phyloP scores from a whole-genome alignment of 2,888 invertebrate genomes.

The Cynaeus angustus region DNA sequence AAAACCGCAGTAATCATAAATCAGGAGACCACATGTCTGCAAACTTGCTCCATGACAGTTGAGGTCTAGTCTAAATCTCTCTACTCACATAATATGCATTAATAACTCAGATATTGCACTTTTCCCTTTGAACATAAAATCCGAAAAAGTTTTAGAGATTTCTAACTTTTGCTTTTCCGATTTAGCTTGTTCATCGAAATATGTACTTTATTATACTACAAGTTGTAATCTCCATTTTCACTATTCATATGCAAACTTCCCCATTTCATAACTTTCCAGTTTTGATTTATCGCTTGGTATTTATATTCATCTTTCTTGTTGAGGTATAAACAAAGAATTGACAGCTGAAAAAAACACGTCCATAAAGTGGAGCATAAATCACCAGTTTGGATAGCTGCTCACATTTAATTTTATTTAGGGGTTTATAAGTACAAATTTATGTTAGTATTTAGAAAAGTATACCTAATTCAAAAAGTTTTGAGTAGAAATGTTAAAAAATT shows the following conservation, averaged over 20 bases:
- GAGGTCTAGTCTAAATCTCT: background rate
- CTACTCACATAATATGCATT: too few species aligned
- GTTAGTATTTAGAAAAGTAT: too few species aligned
- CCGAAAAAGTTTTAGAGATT: too few species aligned
- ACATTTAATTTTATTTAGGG: too few species aligned
- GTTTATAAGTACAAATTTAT: too few species aligned
- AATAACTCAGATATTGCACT: background rate
- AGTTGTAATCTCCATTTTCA: background rate
- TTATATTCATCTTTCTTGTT: slow-evolving; percentile 2
- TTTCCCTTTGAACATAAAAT: background rate
- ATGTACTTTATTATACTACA: too few species aligned
- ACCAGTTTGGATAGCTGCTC: background rate
- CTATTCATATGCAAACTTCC: slow-evolving; percentile 4
- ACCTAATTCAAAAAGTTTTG: too few species aligned
- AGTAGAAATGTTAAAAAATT: too few species aligned
- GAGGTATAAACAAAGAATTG: background rate
- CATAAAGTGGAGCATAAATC: background rate
- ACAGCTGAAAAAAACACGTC: background rate
- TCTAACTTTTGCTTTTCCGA: too few species aligned
- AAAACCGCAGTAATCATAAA: slow-evolving; percentile 14
- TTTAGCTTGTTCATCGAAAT: too few species aligned
- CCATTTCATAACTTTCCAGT: background rate
- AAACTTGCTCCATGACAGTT: slow-evolving; percentile 2
- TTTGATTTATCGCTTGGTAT: background rate
- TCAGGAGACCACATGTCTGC: slow-evolving; percentile 3